Evolutionary conservation across 2,113 vertebrate genomes (phyloP), one percentile per base, ranked within the genome.

Genomic region (Petaurus breviceps): DNA sequence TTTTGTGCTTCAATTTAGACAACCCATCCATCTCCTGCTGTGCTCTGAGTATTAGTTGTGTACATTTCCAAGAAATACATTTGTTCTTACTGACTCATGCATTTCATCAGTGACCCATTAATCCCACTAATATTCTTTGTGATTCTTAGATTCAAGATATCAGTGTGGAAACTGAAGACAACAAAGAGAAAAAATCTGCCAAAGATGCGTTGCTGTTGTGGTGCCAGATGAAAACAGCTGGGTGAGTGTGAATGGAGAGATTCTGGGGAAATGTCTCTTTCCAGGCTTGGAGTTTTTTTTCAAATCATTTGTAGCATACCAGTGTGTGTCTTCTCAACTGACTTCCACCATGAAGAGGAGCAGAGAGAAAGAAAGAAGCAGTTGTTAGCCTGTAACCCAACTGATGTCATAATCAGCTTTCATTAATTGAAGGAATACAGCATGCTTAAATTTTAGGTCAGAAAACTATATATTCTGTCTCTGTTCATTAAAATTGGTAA

Each of bases 151-250:
- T 99, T 95, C 99, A 99, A 97, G 99, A 99, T 98, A 99, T 99
- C 98, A 99, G 99, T 1, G 99, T 99, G 92, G 99, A 99, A 98
- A 99, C 99, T 0, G 99, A 99, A 96, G 99, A 99, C 98, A 99
- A 99, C 98, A 99, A 99, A 94, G 99, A 99, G 98, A 99, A 99
- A 98, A 99, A 99, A 77, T 99, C 99, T 26, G 99, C 99, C 93
- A 99, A 99, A 98, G 99, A 99, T 90, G 99, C 99, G 2, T 97
- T 99, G 98, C 99, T 99, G 91, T 98, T 99, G 25, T 99, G 99
- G 99, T 99, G 99, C 98, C 99, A 99, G 99, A 99, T 99, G 99
- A 99, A 99, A 99, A 99, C 99, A 19, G 99, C 99, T 77, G 99
- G 99, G 99, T 99, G 97, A 99, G 99, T 96, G 23, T 94, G 97